Conservation (phyloP, 2,888 invertebrate genomes). For the Platycnemis pennipes region DNA sequence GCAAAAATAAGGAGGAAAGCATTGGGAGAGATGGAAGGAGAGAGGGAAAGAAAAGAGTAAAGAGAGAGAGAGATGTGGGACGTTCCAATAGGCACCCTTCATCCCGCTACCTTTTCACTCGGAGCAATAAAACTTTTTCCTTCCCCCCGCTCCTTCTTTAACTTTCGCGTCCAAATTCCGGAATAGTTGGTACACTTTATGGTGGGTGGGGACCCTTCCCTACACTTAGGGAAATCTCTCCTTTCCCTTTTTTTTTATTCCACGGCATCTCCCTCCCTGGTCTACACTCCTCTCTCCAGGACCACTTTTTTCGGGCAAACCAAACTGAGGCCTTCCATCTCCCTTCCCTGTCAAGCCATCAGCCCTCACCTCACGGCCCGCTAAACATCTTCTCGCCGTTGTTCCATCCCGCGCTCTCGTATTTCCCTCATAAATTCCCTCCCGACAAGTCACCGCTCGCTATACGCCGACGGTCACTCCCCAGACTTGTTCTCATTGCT, state of each 20-base stretch:
- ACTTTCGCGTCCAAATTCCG: not conserved
- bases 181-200: not conserved
- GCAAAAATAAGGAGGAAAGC: not conserved
- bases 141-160: not conserved
- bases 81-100: not conserved
- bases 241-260: not conserved
- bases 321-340: not conserved
- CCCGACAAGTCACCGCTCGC: constrained; percentile 9
- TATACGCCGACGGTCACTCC: not conserved
- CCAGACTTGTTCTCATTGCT: not conserved
- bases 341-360: not conserved
- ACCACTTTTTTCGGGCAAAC: not conserved
- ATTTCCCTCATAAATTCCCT: not conserved
- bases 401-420: not conserved
- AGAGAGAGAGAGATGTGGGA: not conserved
- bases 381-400: constrained; percentile 28
- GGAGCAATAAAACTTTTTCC: not conserved
- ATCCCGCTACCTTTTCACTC: not conserved
- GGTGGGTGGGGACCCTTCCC: not conserved
- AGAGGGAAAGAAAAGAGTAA: not conserved
- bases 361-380: not conserved
- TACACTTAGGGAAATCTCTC: not conserved
- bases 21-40: not conserved
- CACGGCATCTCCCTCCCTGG: too few relatives aligned
- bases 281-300: too few relatives aligned